Evolutionary conservation across 2,888 invertebrate species (phyloP), one percentile per base, ranked within the genome.

Genomic region (Neoascia interrupta): DNA sequence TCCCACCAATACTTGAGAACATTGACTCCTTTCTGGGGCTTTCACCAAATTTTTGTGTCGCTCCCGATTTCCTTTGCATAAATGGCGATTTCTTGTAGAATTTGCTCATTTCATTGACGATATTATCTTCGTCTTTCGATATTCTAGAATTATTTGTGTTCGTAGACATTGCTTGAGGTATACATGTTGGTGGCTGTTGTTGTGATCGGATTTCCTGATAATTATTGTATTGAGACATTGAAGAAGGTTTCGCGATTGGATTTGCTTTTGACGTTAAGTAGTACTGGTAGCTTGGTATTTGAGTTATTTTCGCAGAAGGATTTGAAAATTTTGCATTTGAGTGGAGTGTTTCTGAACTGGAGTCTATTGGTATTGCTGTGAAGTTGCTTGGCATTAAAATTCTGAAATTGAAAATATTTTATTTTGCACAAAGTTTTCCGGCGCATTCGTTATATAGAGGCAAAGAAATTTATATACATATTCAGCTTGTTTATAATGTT

Each of bases 11-110:
- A 82, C 85, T 87, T 80, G 85, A 87, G 34, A 88, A 85, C 80
- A 88, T 85, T 15, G 87, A 87, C 68, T 88, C 88, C 81, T 87
- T 88, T 81, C 87, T 86, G 70, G 88, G 87, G 73, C 86, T 87
- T 81, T 87, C 87, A 41, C 85, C 81, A 72, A 70, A 72, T 60
- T 66, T 69, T 56, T 34, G 60, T 51, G 60, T 84, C 58, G 86
- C 85, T 82, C 83, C 84, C 39, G 85, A 81, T 84, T 88, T 88
- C 15, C 86, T 86, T 70, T 87, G 88, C 84, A 86, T 84, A 69
- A 88, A 88, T 19, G 89, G 88, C n/a, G 88, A 88, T 47, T 86
- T 88, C 68, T 86, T 86, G 81, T 88, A 88, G 6, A 86, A 82
- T 82, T 87, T 87, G 69, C 82, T 84, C 83, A 85, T 84, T 82